A percentile compares a stretch with the other conserved stretches of the same genome.
These are phyloP conservation scores for Anastrepha obliqua DNA, from an alignment of 1,140 invertebrate species.

Conservation along the genomic window DNA sequence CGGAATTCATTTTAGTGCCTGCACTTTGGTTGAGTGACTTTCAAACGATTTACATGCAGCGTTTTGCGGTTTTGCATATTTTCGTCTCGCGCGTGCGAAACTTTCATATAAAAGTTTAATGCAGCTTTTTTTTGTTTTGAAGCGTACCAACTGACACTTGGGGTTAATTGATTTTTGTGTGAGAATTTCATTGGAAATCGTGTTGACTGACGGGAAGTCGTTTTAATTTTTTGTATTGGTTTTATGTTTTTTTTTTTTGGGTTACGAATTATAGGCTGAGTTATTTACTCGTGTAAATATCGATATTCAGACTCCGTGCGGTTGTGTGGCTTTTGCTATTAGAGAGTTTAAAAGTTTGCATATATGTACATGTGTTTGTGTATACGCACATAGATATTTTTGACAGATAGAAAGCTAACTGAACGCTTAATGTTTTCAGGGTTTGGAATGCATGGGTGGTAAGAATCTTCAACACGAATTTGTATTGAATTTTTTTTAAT, in stretches of 20 bases:
- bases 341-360: background rate
- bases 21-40: slow-evolving; percentile 50
- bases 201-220: background rate
- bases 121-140: background rate
- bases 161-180: slow-evolving; percentile 34
- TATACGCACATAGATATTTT: no score
- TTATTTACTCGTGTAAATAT: slow-evolving; percentile 39
- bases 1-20: slow-evolving; percentile 15
- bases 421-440: no score
- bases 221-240: background rate
- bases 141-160: slow-evolving; percentile 24
- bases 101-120: slow-evolving; percentile 28
- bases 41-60: slow-evolving; percentile 30
- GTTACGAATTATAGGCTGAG: background rate
- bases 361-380: no score
- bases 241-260: background rate
- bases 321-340: background rate
- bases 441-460: no score
- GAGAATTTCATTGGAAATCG: background rate
- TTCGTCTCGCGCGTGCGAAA: background rate
- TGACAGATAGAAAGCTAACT: background rate
- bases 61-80: slow-evolving; percentile 43
- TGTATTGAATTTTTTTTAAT: no score
- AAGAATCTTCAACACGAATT: no score
- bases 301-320: background rate